phyloP scores from a whole-genome alignment of 2,113 vertebrate species.

The Rhynchopsitta pachyrhyncha region DNA sequence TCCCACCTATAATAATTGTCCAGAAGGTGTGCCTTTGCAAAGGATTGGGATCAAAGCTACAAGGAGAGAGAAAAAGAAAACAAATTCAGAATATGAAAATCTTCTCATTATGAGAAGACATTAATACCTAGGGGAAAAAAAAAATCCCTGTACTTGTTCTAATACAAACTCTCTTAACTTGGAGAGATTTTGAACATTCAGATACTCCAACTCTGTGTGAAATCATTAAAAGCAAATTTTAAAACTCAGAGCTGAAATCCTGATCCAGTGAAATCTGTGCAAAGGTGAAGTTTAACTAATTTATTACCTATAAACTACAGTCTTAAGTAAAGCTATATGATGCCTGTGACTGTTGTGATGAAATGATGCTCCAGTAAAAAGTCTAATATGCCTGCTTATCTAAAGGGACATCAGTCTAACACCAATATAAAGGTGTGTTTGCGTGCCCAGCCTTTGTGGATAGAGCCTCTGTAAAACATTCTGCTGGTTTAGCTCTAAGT shows the following conservation, averaged over 20 bases:
- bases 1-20: conserved; percentile 87
- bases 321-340: background rate
- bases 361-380: conserved; percentile 30
- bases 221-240: background rate
- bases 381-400: background rate
- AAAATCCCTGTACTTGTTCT: background rate
- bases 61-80: conserved; percentile 23
- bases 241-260: background rate
- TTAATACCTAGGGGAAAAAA: background rate
- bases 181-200: background rate
- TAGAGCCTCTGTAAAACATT: background rate
- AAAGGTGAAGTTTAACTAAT: background rate
- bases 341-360: background rate
- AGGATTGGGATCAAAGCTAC: conserved; percentile 88
- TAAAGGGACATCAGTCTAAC: background rate
- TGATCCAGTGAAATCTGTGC: background rate
- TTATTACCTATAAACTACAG: background rate
- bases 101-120: background rate
- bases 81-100: background rate
- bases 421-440: conserved; percentile 12
- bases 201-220: background rate
- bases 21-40: conserved; percentile 93
- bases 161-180: background rate
- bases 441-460: background rate
- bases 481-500: background rate